Conservation (phyloP, 2,113 vertebrate species). For the Psilopsiagon aymara region DNA sequence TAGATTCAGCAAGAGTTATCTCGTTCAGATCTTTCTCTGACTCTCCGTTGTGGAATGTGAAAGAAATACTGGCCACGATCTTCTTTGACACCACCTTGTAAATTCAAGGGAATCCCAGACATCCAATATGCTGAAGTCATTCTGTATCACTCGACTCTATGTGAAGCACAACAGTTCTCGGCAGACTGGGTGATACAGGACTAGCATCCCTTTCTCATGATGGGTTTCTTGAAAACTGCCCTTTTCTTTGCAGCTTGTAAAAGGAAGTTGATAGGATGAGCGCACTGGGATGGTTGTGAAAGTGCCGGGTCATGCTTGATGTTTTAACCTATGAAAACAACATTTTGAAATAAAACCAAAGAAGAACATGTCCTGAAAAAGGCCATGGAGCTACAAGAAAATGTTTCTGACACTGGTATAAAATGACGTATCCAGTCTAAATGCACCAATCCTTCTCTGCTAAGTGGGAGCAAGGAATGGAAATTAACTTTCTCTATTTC, state of each 20-base stretch:
- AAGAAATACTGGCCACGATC: not conserved
- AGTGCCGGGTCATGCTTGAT: not conserved
- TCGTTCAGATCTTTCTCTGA: not conserved
- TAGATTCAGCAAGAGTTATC: not conserved
- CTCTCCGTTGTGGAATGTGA: not conserved
- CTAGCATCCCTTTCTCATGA: not conserved
- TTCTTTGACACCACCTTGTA: not conserved
- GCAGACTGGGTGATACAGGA: not conserved
- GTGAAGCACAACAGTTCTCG: not conserved
- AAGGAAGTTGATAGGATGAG: constrained; percentile 23
- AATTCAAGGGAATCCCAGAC: constrained; percentile 7
- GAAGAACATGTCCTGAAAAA: not conserved
- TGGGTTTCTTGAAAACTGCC: not conserved
- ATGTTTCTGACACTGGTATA: not conserved
- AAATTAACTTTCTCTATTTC: not conserved
- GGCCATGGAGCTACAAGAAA: not conserved
- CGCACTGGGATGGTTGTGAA: not conserved
- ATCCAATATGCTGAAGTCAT: not conserved
- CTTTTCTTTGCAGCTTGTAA: constrained; percentile 40
- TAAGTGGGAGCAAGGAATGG: not conserved
- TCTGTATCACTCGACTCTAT: not conserved
- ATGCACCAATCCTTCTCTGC: not conserved
- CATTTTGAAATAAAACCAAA: not conserved
- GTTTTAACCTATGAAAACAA: not conserved
- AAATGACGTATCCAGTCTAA: not conserved